Conservation (phyloP, 64 coral and sea anemone species). For the Dendronephthya gigantea region DNA sequence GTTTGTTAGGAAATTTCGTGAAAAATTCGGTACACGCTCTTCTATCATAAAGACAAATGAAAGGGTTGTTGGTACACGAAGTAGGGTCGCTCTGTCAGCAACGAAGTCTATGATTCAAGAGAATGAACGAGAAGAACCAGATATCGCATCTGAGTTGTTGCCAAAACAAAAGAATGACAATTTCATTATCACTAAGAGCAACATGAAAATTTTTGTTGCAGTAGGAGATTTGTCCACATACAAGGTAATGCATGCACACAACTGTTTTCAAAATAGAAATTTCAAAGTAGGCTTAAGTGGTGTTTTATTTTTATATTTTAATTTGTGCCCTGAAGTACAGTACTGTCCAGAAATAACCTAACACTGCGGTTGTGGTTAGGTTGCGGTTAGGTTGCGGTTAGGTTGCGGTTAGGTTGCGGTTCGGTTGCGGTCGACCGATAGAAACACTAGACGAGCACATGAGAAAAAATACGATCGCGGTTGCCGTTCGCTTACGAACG, state of each 20-base stretch:
- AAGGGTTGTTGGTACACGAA: too few species aligned
- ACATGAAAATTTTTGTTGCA: not conserved
- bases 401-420: too few species aligned
- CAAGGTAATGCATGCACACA: not conserved
- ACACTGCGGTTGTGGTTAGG: too few species aligned
- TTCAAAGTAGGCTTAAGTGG: not conserved
- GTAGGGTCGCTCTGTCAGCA: not conserved
- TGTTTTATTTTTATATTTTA: too few species aligned
- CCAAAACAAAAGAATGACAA: not conserved
- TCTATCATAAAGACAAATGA: not conserved
- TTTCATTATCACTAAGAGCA: not conserved
- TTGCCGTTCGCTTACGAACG: too few species aligned
- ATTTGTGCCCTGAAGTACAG: too few species aligned
- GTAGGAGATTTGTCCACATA: slow-evolving; percentile 4
- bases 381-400: too few species aligned
- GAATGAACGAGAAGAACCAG: not conserved
- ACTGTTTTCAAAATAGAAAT: not conserved
- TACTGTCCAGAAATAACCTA: too few species aligned
- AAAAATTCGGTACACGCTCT: not conserved
- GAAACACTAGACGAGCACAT: too few species aligned
- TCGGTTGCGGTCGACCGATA: too few species aligned
- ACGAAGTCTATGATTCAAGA: not conserved
- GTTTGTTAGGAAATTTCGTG: slow-evolving; percentile 2
- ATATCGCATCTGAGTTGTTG: not conserved
- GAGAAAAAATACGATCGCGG: too few species aligned